Percentiles rank a stretch among this genome's conserved stretches.
Conservation (phyloP, 2,797 vertebrate species). For the Arnoldichthys spilopterus region DNA sequence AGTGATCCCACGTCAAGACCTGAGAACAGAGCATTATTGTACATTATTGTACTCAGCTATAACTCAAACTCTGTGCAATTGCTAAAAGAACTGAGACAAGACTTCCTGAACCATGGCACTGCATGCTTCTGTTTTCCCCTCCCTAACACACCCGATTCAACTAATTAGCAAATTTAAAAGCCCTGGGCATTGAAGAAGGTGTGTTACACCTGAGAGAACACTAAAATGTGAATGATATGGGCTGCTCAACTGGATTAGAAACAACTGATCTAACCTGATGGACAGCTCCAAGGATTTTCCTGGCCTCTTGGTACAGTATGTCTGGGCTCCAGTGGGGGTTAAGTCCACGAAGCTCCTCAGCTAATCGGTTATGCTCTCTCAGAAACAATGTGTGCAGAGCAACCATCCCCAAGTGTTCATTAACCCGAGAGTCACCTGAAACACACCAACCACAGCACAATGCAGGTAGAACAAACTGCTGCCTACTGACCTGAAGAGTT, state of each 20-base stretch:
- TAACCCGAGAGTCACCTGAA: conserved; percentile 79
- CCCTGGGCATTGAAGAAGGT: not conserved
- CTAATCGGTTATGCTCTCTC: conserved; percentile 81
- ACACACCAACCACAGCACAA: conserved; percentile 4
- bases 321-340: conserved; percentile 81
- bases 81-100: not conserved
- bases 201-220: not conserved
- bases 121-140: not conserved
- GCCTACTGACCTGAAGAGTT: too few species aligned
- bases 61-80: not conserved
- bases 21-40: conserved; percentile 57
- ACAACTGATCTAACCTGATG: conserved; percentile 72
- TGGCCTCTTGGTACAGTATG: conserved; percentile 79
- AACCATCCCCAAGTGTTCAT: conserved; percentile 82
- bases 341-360: conserved; percentile 73
- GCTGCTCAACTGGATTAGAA: not conserved
- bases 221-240: not conserved
- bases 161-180: not conserved
- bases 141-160: not conserved
- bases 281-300: conserved; percentile 79
- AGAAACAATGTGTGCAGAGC: conserved; percentile 81
- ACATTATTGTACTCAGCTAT: not conserved
- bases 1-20: conserved; percentile 80
- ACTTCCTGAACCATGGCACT: not conserved
- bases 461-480: conserved; percentile 1